These are phyloP conservation scores for Macaca nemestrina DNA, from an alignment of 2,113 vertebrate species.

Conservation along the genomic window DNA sequence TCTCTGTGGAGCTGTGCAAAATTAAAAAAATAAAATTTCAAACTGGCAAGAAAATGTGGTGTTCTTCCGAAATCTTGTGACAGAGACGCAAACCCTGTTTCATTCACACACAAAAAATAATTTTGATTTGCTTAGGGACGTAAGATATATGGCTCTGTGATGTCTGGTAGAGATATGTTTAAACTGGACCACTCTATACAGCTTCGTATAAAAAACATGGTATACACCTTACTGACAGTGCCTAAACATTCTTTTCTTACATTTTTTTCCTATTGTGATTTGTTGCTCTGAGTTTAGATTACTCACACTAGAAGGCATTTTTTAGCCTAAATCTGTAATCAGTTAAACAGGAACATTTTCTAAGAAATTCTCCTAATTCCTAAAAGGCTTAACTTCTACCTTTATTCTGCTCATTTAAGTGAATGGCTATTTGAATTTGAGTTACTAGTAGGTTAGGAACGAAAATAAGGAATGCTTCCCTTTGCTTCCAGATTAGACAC, in stretches of 20 bases:
- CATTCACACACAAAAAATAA: accelerated
- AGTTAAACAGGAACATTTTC: background rate
- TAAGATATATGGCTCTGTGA: background rate
- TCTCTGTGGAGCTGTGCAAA: background rate
- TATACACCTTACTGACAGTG: background rate
- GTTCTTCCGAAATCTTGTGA: background rate
- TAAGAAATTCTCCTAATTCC: background rate
- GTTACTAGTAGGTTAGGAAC: background rate
- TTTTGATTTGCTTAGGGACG: background rate
- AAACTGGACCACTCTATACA: background rate
- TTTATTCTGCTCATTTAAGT: background rate
- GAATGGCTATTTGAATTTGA: background rate
- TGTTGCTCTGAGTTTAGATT: background rate
- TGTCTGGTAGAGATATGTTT: background rate
- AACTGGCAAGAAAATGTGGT: background rate
- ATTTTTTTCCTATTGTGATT: background rate
- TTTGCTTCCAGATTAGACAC: background rate
- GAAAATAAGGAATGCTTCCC: background rate
- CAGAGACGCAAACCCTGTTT: accelerated
- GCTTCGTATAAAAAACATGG: background rate
- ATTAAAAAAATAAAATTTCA: background rate
- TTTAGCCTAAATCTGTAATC: background rate
- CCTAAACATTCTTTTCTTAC: background rate
- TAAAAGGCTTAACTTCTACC: background rate
- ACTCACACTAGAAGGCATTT: accelerated